These are phyloP conservation scores for Minunthozetes semirufus DNA, from an alignment of 2,888 invertebrate genomes.

Conservation along the genomic window DNA sequence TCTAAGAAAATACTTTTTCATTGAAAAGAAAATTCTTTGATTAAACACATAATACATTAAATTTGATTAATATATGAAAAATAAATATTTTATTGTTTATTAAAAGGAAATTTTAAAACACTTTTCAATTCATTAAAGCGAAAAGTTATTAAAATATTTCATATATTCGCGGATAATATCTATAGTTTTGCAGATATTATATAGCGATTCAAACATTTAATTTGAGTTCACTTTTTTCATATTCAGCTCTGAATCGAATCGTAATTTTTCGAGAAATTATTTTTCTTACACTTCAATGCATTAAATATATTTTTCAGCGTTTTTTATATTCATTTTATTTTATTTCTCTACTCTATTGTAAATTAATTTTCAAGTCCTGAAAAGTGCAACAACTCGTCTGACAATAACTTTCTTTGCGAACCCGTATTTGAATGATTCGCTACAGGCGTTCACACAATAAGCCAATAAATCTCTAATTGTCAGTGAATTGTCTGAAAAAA, in stretches of 20 bases:
- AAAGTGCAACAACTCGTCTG: conserved; percentile 19
- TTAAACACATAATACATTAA: neutral
- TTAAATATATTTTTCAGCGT: neutral
- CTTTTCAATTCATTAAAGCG: neutral
- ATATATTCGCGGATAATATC: neutral
- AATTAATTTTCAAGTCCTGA: conserved; percentile 23
- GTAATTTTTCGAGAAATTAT: neutral
- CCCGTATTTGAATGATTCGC: conserved; percentile 12
- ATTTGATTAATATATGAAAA: neutral
- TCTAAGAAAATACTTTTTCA: neutral
- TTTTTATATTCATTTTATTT: neutral
- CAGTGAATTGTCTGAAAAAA: conserved; percentile 14
- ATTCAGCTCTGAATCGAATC: neutral
- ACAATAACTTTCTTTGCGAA: conserved; percentile 19
- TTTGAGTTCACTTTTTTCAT: conserved; percentile 2
- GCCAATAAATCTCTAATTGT: conserved; percentile 27
- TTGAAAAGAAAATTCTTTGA: neutral
- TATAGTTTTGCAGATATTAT: neutral
- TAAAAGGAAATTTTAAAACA: neutral
- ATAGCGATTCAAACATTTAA: neutral
- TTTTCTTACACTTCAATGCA: conserved; percentile 3
- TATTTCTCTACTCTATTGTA: conserved; percentile 14
- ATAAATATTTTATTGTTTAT: conserved; percentile 1
- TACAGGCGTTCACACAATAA: conserved; percentile 20
- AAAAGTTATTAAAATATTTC: neutral